phyloP scores from a whole-genome alignment of 2,797 vertebrate species.

The Microtus obscurus region DNA sequence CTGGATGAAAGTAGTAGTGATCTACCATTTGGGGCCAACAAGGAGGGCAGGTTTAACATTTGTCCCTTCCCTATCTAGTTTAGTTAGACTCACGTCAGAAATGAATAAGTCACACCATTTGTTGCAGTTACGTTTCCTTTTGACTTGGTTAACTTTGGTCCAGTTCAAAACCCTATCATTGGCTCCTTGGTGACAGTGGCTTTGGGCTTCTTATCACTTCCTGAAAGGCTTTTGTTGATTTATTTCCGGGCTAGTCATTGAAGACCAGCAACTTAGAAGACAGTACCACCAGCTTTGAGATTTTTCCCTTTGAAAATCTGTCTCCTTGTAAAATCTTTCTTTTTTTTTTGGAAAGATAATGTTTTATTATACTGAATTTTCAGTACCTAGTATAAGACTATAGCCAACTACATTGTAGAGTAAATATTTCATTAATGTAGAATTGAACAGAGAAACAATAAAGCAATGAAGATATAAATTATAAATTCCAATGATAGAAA shows the following conservation, averaged over 20 bases:
- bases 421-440: slow-evolving; percentile 40
- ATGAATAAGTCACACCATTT: background rate
- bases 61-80: background rate
- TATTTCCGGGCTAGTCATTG: background rate
- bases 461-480: slow-evolving; percentile 24
- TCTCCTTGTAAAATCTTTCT: background rate
- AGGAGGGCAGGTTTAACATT: background rate
- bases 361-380: background rate
- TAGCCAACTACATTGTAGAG: background rate
- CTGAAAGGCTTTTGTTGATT: background rate
- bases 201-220: background rate
- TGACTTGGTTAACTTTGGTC: background rate
- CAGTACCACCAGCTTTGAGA: background rate
- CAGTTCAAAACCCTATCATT: background rate
- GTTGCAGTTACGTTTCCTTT: background rate
- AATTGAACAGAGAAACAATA: slow-evolving; percentile 22
- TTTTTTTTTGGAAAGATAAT: background rate
- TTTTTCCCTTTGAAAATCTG: background rate
- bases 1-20: background rate
- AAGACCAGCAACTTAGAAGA: background rate
- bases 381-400: background rate
- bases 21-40: background rate
- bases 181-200: background rate
- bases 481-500: background rate
- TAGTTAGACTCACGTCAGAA: background rate